These are phyloP conservation scores for Natator depressus DNA, from an alignment of 2,113 vertebrate genomes.

Conservation along the genomic window DNA sequence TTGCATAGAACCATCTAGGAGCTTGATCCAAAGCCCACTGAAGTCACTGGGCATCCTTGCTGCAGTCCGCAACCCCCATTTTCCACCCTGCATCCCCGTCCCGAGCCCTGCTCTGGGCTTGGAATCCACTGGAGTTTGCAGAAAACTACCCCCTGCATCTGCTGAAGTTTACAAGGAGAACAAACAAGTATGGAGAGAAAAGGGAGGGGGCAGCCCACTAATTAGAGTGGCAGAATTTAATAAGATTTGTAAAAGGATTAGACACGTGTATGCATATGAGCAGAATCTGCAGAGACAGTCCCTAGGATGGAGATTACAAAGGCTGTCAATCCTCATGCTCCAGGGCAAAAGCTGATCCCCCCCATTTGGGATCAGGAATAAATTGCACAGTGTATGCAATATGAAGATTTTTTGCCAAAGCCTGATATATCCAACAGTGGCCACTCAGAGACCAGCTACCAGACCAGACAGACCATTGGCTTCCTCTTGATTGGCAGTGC, in stretches of 20 bases:
- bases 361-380: not conserved
- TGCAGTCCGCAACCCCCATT: not conserved
- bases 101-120: not conserved
- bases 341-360: conserved; percentile 14
- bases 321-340: conserved; percentile 26
- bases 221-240: conserved; percentile 52
- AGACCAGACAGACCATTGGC: accelerated
- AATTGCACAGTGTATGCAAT: accelerated
- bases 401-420: not conserved
- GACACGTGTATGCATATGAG: conserved; percentile 30
- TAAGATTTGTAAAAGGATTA: conserved; percentile 70
- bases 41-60: not conserved
- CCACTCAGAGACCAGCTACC: not conserved
- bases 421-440: not conserved
- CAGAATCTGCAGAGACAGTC: conserved; percentile 55
- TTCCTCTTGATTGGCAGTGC: not conserved
- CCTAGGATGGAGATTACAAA: conserved; percentile 50
- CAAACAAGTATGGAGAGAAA: not conserved
- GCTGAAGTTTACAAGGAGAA: not conserved
- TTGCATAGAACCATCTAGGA: conserved; percentile 9
- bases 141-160: not conserved
- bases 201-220: not conserved
- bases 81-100: not conserved
- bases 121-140: not conserved
- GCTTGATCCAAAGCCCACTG: not conserved